Base-by-base conservation (phyloP, 2,113 vertebrate species). In the Aplodontia rufa region DNA sequence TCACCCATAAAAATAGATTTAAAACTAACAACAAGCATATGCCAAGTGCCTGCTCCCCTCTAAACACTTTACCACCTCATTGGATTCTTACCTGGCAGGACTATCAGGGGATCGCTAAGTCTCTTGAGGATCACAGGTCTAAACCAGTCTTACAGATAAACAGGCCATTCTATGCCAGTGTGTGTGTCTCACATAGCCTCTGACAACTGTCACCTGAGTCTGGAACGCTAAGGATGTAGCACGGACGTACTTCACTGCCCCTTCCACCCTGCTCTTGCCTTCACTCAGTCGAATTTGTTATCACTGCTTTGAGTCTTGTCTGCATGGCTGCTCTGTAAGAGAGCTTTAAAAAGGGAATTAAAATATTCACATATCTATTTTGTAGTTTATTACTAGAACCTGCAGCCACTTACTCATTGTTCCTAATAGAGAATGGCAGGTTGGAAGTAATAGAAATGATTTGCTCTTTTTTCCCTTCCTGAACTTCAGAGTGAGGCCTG, bases 341-440 rank as follows among this genome's bases (percentile, higher is more conserved):
- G 68, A 90, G 71, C 93, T 90, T 96, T 78, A 35, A 92, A 79
- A 92, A 92, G 81, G 87, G 89, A 95, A 92, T 94, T 66, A 58
- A 95, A 87, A 87, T 74, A 87, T 4, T 90, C 71, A 91, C 42
- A 35, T 84, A 71, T 20, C 45, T 42, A 9, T 81, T 83, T 83
- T 78, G 4, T 55, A 62, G 47, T 84, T 84, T 74, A 74, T 94
- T 95, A 3, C 60, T 82, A 71, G 71, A 60, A 80, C 49, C 94
- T 87, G 42, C 30, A 75, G 72, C 76, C 81, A 42, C 30, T 93
- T 87, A 6, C 19, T n/a, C 47, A 13, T 66, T 85, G 60, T 55
- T 42, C 26, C 0, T 62, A 58, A 35, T 47, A 68, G 78, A 92
- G 51, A 40, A 60, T 22, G 17, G 1, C 30, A 2, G 81, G 26